A percentile compares a stretch with the other conserved stretches of the same genome.
phyloP scores from a whole-genome alignment of 2,797 vertebrate species.

The Austrolebias charrua region DNA sequence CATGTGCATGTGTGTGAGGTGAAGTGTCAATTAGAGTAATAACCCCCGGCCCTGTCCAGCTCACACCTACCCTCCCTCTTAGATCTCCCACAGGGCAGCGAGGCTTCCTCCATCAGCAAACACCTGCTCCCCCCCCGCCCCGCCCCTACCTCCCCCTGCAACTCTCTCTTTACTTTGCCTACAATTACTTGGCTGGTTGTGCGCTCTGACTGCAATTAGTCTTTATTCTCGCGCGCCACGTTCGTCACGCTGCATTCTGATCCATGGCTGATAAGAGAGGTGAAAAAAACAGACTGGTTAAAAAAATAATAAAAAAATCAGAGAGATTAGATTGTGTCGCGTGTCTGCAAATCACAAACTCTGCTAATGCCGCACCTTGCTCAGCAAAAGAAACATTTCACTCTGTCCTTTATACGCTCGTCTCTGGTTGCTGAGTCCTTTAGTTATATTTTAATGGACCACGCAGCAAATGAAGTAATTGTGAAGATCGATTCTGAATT shows the following conservation, averaged over 20 bases:
- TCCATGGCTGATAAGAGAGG: slow-evolving; percentile 24
- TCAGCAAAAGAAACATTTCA: slow-evolving; percentile 41
- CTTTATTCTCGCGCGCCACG: slow-evolving; percentile 48
- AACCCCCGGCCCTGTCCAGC: slow-evolving; percentile 86
- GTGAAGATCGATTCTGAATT: slow-evolving; percentile 47
- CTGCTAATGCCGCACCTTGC: slow-evolving; percentile 45
- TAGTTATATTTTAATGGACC: slow-evolving; percentile 34
- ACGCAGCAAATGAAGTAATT: slow-evolving; percentile 55
- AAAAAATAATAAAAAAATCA: background rate
- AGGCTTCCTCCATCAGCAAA: slow-evolving; percentile 75
- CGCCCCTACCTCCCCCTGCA: too few relatives aligned
- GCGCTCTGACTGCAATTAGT: slow-evolving; percentile 60
- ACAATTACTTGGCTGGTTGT: slow-evolving; percentile 66
- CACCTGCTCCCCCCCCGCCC: slow-evolving; percentile 80
- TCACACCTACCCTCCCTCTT: slow-evolving; percentile 69
- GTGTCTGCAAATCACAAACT: slow-evolving; percentile 61
- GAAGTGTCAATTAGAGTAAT: slow-evolving; percentile 95
- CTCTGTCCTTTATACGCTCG: slow-evolving; percentile 32
- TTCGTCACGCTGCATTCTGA: slow-evolving; percentile 49
- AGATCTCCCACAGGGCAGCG: slow-evolving; percentile 73
- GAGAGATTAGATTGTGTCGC: slow-evolving; percentile 50
- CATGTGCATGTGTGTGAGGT: slow-evolving; percentile 80
- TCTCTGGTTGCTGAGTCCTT: slow-evolving; percentile 54
- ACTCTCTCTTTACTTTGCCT: slow-evolving; percentile 62
- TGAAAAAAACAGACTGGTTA: slow-evolving; percentile 31